Evolutionary conservation across 2,888 invertebrate genomes (phyloP).

Genomic region (Lycocerus yunnanus): DNA sequence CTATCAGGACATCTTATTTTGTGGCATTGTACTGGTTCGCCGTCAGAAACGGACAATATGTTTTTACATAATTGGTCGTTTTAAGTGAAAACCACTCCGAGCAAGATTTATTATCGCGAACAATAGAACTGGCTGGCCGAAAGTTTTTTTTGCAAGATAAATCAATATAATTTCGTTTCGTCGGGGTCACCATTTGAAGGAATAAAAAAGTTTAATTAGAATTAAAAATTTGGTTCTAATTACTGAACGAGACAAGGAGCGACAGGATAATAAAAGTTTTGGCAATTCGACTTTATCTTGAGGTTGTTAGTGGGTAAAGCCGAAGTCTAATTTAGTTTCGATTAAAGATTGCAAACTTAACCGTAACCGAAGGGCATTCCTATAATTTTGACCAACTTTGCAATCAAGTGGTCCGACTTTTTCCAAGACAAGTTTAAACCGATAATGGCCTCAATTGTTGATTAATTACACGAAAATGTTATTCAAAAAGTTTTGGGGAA

Average conservation of each 20-base stretch:
- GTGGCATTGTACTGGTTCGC: background rate
- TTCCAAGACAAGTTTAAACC: conserved; percentile 15
- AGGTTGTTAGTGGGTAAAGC: conserved; percentile 14
- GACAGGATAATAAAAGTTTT: conserved; percentile 18
- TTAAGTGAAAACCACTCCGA: background rate
- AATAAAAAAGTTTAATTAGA: background rate
- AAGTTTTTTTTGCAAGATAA: background rate
- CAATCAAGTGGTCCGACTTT: conserved; percentile 28
- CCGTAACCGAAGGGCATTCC: conserved; percentile 31
- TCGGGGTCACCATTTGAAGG: background rate
- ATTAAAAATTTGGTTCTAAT: background rate
- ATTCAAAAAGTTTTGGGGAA: conserved; percentile 11
- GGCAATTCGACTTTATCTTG: conserved; percentile 20
- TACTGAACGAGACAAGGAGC: background rate
- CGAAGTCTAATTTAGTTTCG: conserved; percentile 25
- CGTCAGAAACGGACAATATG: background rate
- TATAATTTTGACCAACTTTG: conserved; percentile 34
- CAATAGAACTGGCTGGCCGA: background rate
- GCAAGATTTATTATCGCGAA: background rate
- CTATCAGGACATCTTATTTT: background rate
- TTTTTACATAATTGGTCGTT: background rate
- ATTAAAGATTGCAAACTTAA: conserved; percentile 27
- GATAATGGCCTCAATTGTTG: conserved; percentile 23
- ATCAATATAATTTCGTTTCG: background rate
- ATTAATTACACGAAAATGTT: conserved; percentile 26